A percentile compares a stretch with the other conserved stretches of the same genome.
Evolutionary conservation across 2,797 vertebrate species (phyloP).

Genomic region (Scolopax bukidnonensis): DNA sequence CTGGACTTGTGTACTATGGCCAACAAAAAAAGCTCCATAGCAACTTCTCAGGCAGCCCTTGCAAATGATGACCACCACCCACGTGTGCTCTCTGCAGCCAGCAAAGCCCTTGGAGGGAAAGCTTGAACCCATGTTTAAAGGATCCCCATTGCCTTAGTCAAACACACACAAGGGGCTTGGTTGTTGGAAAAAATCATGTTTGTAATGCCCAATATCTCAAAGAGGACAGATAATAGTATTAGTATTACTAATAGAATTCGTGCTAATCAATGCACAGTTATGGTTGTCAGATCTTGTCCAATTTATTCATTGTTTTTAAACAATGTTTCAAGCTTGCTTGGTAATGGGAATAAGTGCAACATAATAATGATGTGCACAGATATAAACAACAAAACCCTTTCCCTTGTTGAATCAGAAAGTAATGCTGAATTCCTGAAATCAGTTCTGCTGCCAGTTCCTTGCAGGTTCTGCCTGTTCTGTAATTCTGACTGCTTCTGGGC

Average conservation of each 20-base stretch:
- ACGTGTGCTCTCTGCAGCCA: not conserved
- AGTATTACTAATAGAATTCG: not conserved
- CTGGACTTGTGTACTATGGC: not conserved
- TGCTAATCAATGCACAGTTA: not conserved
- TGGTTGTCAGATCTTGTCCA: not conserved
- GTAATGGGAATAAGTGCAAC: not conserved
- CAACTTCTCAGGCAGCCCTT: not conserved
- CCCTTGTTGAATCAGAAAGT: not conserved
- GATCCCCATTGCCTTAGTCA: not conserved
- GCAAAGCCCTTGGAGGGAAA: not conserved
- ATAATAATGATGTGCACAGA: not conserved
- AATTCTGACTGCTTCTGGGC: constrained; percentile 18
- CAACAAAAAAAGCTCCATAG: not conserved
- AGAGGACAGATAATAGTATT: not conserved
- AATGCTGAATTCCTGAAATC: not conserved
- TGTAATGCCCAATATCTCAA: not conserved
- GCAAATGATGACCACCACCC: not conserved
- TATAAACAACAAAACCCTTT: not conserved
- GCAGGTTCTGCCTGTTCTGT: constrained; percentile 2
- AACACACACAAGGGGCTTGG: not conserved
- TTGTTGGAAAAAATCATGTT: not conserved
- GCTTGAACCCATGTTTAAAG: not conserved
- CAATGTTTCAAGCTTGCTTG: not conserved
- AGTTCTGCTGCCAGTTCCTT: not conserved
- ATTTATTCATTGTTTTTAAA: not conserved